phyloP scores from a whole-genome alignment of 2,888 invertebrate genomes.

The Drosophila gaucha region DNA sequence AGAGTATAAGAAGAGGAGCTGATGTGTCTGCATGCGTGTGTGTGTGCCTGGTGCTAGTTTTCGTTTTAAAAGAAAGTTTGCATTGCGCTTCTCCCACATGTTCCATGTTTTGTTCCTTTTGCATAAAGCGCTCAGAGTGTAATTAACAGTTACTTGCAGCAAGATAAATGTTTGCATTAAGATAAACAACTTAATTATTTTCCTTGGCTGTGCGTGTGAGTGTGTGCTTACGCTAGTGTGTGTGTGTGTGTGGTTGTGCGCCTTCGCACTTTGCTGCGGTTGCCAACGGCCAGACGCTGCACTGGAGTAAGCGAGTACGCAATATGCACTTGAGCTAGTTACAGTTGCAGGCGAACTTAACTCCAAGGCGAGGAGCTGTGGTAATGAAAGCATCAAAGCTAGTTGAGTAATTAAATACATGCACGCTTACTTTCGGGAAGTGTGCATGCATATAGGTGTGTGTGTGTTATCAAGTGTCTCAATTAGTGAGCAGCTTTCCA shows the following conservation, averaged over 20 bases:
- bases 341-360: constrained; percentile 24
- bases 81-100: constrained; percentile 36
- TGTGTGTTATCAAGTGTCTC: constrained; percentile 23
- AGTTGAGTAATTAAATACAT: constrained; percentile 56
- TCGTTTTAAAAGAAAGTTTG: constrained; percentile 69
- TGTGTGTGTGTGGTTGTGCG: constrained; percentile 5
- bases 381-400: constrained; percentile 54
- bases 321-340: constrained; percentile 39
- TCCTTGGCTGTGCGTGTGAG: constrained; percentile 24
- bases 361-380: constrained; percentile 14
- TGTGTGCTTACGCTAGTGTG: constrained; percentile 6
- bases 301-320: constrained; percentile 17
- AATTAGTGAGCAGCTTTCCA: constrained; percentile 43
- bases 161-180: constrained; percentile 69
- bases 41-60: constrained; percentile 34
- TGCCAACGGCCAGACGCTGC: constrained; percentile 19
- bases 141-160: constrained; percentile 72
- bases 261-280: constrained; percentile 45
- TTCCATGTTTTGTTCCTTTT: constrained; percentile 24
- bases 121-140: constrained; percentile 58
- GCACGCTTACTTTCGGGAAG: constrained; percentile 8
- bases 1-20: constrained; percentile 1
- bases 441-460: neutral
- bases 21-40: neutral
- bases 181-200: constrained; percentile 80